These are phyloP conservation scores for Brachyhypopomus occidentalis DNA, from an alignment of 2,113 vertebrate genomes.

Conservation along the genomic window DNA sequence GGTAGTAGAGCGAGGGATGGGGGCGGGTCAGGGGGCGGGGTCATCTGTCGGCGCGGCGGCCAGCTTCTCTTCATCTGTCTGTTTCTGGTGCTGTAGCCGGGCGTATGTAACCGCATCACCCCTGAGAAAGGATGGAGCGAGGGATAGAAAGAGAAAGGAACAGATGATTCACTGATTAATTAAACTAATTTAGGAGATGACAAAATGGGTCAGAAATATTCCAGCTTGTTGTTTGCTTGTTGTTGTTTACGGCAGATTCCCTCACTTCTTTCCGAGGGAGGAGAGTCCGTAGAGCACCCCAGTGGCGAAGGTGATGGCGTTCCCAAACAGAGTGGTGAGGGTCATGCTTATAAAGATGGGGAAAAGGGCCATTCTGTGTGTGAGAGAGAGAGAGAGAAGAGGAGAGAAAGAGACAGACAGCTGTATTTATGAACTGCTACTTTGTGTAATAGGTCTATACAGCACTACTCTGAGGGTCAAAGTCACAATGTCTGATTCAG, in stretches of 20 bases:
- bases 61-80: constrained; percentile 83
- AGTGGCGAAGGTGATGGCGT: constrained; percentile 88
- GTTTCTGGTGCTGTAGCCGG: constrained; percentile 89
- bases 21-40: constrained; percentile 71
- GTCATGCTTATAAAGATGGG: constrained; percentile 86
- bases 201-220: too few relatives aligned
- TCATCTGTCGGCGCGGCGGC: constrained; percentile 69
- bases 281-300: constrained; percentile 93
- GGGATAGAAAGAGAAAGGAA: neutral
- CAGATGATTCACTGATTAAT: neutral
- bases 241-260: neutral
- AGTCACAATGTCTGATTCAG: too few relatives aligned
- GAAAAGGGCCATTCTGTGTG: constrained; percentile 87
- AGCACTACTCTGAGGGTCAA: too few relatives aligned
- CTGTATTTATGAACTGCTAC: too few relatives aligned
- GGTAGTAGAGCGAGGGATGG: constrained; percentile 1
- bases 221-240: too few relatives aligned
- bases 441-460: too few relatives aligned
- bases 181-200: too few relatives aligned
- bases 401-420: neutral
- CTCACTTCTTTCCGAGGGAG: constrained; percentile 92
- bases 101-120: constrained; percentile 91
- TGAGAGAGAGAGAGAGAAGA: constrained; percentile 5
- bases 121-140: constrained; percentile 69
- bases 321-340: constrained; percentile 90